Evolutionary conservation across 2,113 vertebrate species (phyloP).

Genomic region (Sus scrofa): DNA sequence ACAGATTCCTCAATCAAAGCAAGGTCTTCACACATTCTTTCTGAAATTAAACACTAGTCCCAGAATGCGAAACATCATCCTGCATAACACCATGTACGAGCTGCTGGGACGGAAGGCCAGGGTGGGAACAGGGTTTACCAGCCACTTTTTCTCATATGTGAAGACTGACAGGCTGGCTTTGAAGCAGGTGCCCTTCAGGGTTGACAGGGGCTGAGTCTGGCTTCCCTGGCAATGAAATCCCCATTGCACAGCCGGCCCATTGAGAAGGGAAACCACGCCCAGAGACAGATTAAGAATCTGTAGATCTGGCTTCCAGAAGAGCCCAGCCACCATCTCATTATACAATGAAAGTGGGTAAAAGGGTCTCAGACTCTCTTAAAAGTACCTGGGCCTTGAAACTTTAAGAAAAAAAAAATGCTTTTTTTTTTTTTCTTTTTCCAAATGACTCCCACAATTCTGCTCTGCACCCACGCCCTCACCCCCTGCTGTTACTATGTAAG

Average conservation of each 20-base stretch:
- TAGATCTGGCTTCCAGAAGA: not conserved
- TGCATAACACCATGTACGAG: not conserved
- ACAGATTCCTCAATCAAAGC: not conserved
- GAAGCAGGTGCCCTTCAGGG: not conserved
- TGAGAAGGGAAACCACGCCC: not conserved
- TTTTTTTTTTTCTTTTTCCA: too few relatives aligned
- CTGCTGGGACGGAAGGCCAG: not conserved
- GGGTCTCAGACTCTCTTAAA: not conserved
- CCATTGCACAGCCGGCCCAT: not conserved
- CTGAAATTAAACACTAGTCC: not conserved
- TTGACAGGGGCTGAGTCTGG: not conserved
- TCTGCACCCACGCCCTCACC: not conserved
- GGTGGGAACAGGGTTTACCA: not conserved
- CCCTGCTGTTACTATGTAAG: not conserved
- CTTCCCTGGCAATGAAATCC: not conserved
- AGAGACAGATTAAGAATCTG: not conserved
- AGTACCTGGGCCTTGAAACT: not conserved
- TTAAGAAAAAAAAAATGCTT: not conserved
- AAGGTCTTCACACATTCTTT: not conserved
- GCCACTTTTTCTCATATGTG: not conserved
- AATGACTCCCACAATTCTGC: not conserved
- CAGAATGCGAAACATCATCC: not conserved
- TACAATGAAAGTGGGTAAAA: not conserved
- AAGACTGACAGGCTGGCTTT: not conserved
- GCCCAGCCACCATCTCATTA: not conserved